Base-by-base conservation (phyloP, 2,888 invertebrate species). In the Napeogenes inachia region DNA sequence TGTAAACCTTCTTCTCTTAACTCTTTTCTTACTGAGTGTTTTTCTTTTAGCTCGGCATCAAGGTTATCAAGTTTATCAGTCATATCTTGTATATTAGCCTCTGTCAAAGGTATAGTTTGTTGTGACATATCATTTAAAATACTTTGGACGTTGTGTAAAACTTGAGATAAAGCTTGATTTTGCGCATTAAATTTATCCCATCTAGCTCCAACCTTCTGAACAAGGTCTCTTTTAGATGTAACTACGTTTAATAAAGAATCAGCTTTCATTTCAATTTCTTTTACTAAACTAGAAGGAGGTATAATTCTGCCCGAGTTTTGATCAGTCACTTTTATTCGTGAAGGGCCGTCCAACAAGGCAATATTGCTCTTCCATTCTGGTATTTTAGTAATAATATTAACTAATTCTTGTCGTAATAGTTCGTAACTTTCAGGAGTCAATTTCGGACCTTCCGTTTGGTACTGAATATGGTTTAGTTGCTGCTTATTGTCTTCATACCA, bases 401-500 rank as follows among this genome's bases (percentile, higher is more conserved):
- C 92, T 4, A 96, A 91, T 81, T 97, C 96, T 59, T 91, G 89
- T 33, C 94, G 92, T 13, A 95, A 88, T 66, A 92, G 89, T 70
- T 94, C 93, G 42, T 97, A 91, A 70, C 95, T 95, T 59, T 93
- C 93, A 0, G 94, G 92, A 2, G 92, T 92, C 0, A 94, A 92
- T 78, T 95, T 95, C 10, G 94, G 93, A 35, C 94, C 94, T 63
- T 96, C 95, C 5, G 95, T 89, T 79, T 96, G 95, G 74, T 96
- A 95, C 74, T 96, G 95, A 65, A 95, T 92, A 71, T 97, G 96
- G 57, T 93, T 93, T 54, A 97, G 82, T 77, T 95, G 96, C 70
- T 95, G 95, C 68, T 93, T 93, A 0, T 94, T 93, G 69, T 96
- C 96, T 59, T 94, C 93, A 71, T 95, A 94, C 95, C 96, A 96